Base-by-base conservation (phyloP, 2,797 vertebrate genomes). In the Microcaecilia unicolor region DNA sequence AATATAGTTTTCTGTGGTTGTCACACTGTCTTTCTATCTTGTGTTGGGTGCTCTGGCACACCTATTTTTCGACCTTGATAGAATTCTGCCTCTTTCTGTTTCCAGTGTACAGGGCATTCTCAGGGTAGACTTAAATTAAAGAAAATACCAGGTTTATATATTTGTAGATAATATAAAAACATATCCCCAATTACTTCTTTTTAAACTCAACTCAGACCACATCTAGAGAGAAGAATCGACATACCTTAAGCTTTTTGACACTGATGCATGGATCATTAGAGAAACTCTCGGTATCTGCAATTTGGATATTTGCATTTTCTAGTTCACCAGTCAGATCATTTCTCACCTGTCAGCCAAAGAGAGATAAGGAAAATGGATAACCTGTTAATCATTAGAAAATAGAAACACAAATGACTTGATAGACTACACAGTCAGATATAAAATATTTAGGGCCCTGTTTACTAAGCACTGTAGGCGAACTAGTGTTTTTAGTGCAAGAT, bases 221-320 rank as follows among this genome's bases (percentile, higher is more conserved):
- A n/a, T n/a, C n/a, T n/a, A n/a, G n/a, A n/a, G n/a, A n/a, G n/a
- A n/a, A n/a, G n/a, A n/a, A n/a, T 37, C 6, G 18, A 65, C 87
- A 55, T 79, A 98, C 96, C 95, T 98, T 98, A 9, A 99, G 89
- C 41, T 99, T 99, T 75, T 95, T 97, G 48, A 99, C 95, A 38
- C 93, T 95, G 58, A 90, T 81, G 66, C 96, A 99, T 26, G 96
- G 96, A 66, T 99, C 94, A 8, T 96, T 95, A 61, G 94, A 97
- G 79, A 99, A 99, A 67, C 96, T 99, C 72, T 98, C 94, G 0
- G 93, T 97, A 43, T 99, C 93, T 4, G 96, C 95, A 35, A 99
- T 99, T 72, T 97, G 89, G 6, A 99, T 96, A 70, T 93, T 86
- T 43, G 91, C 93, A 10, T 92, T 95, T 47, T 98, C 92, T 34